Conservation (phyloP, 2,888 invertebrate species). For the Keiferia lycopersicella region DNA sequence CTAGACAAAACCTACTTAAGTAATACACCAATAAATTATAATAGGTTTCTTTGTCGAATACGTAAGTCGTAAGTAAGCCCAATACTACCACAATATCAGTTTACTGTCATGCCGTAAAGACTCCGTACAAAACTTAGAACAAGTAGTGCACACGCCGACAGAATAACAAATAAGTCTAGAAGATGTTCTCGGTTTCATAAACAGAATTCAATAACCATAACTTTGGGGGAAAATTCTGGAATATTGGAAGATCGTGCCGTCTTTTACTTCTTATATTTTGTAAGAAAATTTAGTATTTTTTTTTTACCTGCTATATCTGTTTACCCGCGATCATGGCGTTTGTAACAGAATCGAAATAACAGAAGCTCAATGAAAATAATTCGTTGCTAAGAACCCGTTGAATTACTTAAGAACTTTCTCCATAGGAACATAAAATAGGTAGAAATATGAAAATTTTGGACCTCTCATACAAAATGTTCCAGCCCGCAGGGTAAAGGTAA, state of each 20-base stretch:
- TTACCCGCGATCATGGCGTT: too few relatives aligned
- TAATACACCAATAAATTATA: background rate
- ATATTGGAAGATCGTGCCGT: conserved; percentile 9
- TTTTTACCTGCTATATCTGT: too few relatives aligned
- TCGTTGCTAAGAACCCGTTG: too few relatives aligned
- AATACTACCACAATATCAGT: conserved; percentile 8
- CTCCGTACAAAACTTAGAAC: conserved; percentile 9
- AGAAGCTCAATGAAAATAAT: too few relatives aligned
- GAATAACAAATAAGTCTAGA: conserved; percentile 46
- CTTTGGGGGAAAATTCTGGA: conserved; percentile 34
- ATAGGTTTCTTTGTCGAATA: background rate
- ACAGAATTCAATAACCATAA: conserved; percentile 43
- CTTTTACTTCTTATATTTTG: background rate
- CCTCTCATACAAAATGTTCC: too few relatives aligned
- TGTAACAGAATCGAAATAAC: too few relatives aligned
- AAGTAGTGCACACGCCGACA: conserved; percentile 41
- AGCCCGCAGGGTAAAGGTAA: too few relatives aligned
- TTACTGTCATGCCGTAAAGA: conserved; percentile 24
- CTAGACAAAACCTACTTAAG: background rate
- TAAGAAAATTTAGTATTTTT: too few relatives aligned
- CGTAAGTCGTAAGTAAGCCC: background rate
- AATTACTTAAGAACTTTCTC: too few relatives aligned
- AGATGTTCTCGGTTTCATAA: background rate
- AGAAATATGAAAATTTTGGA: too few relatives aligned
- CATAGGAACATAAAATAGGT: too few relatives aligned